phyloP scores from a whole-genome alignment of 2,797 vertebrate species.

The Nannoperca australis region DNA sequence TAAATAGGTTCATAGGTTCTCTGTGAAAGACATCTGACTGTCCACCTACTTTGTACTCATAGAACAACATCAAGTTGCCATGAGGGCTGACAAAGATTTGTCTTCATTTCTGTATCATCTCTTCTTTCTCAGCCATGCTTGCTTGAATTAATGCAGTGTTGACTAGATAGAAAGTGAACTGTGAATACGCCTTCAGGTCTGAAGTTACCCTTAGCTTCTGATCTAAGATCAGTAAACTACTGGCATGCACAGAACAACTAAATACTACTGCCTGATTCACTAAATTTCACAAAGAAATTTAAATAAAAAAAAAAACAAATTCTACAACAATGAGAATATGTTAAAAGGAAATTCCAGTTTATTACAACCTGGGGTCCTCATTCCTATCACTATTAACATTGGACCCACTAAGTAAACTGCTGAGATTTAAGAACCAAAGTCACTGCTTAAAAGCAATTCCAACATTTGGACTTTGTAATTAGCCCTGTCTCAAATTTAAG shows the following conservation, averaged over 20 bases:
- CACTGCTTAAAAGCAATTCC: background rate
- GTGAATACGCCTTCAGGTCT: constrained; percentile 65
- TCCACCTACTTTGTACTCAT: constrained; percentile 68
- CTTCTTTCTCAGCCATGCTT: constrained; percentile 69
- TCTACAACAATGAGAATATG: background rate
- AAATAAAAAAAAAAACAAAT: too few relatives aligned
- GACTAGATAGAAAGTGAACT: constrained; percentile 68
- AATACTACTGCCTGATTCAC: constrained; percentile 9
- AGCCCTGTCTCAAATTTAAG: background rate
- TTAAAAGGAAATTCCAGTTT: background rate
- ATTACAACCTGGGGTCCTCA: background rate
- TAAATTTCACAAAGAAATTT: constrained; percentile 3
- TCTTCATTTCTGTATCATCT: constrained; percentile 58
- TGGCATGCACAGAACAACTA: constrained; percentile 4
- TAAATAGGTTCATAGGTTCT: constrained; percentile 65
- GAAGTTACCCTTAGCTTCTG: constrained; percentile 64
- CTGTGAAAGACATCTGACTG: constrained; percentile 66
- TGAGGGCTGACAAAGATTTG: constrained; percentile 67
- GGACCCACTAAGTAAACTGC: background rate
- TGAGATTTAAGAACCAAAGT: constrained; percentile 3
- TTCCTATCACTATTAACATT: background rate
- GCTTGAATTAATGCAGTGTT: constrained; percentile 73
- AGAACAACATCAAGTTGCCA: constrained; percentile 65
- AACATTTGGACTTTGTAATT: background rate
- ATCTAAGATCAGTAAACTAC: constrained; percentile 57